Base-by-base conservation (phyloP, 2,113 vertebrate species). In the Sturnus vulgaris region DNA sequence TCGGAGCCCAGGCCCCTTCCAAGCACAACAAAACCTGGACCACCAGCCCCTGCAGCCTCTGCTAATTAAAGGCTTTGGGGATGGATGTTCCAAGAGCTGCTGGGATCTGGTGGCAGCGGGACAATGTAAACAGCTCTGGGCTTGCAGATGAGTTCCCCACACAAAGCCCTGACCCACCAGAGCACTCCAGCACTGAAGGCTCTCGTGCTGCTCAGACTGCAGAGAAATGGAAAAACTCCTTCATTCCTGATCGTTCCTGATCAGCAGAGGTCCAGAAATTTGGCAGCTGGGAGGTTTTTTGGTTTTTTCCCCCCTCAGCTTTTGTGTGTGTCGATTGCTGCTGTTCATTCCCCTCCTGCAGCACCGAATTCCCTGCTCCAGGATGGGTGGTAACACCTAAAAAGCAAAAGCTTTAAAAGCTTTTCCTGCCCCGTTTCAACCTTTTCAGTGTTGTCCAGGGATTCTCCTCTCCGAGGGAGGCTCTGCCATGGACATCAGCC, bases 91-190 rank as follows among this genome's bases (percentile, higher is more conserved):
- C 92, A 93, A 90, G 90, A 75, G 84, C 92, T 28, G 92, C 90
- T 27, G 73, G 73, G 91, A 53, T 33, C 66, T 7, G 12, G 79
- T 94, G 96, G 96, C 88, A 92, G 59, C 2, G 30, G 64, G 92
- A 95, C 96, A 97, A 95, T 55, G 91, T 84, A 93, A 96, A 95
- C 71, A 73, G 39, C 86, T 86, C 94, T 90, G 46, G 3, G 33
- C 17, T 90, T 78, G 86, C 91, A 91, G 50, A 92, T 18, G 72
- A 84, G 76, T 5, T 94, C 79, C 80, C 82, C 90, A 65, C 91
- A 83, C 14, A 6, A 72, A 46, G 15, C 44, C n/a, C 69, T 11
- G 64, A 39, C 5, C 68, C 63, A 61, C 42, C 55, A 1, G 84
- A 40, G 73, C 86, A 70, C 12, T 52, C 1, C 84, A 63, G 73